Base-by-base conservation (phyloP, 2,113 vertebrate species). In the Rousettus leschenaultii region DNA sequence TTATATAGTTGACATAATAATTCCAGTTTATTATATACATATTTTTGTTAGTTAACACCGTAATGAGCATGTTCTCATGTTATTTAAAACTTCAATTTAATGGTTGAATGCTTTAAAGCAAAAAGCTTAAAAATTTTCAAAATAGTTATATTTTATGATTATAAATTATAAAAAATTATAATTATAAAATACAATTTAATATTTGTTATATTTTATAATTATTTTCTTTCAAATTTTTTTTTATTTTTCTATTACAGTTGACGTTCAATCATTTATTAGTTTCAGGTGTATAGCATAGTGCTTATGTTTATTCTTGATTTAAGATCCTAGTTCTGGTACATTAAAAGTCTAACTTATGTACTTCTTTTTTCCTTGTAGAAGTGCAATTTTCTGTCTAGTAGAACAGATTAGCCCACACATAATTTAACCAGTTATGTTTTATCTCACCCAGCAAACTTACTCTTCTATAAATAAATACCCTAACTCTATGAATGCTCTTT, bases 81-180 rank as follows among this genome's bases (percentile, higher is more conserved):
- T 88, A 59, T 51, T 94, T 94, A 80, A 83, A 83, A 63, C 14
- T 55, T 33, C 53, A 83, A 33, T 84, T 78, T 94, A 87, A 73
- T 96, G 40, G 43, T 16, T 91, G 68, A 53, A 83, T 19, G 86
- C 86, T 91, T 90, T 75, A 75, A 86, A 80, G 33, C 55, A 71
- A 53, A 77, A 90, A 40, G 19, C 14, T 96, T 86, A 48, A 70
- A 82, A 73, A 61, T 7, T n/a, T 68, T 21, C 0, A 77, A 85
- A 93, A 35, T 45, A 53, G 51, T 53, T 84, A 13, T 89, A 66
- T 90, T 68, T 78, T 79, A 79, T 90, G 24, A 61, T 63, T 61
- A 75, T 86, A 70, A 70, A 55, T 38, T 28, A 51, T 26, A 15
- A 26, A 19, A 70, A 86, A 28, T 57, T 57, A 87, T 3, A 73